These are phyloP conservation scores for Pheucticus melanocephalus DNA, from an alignment of 2,113 vertebrate species.

Conservation along the genomic window DNA sequence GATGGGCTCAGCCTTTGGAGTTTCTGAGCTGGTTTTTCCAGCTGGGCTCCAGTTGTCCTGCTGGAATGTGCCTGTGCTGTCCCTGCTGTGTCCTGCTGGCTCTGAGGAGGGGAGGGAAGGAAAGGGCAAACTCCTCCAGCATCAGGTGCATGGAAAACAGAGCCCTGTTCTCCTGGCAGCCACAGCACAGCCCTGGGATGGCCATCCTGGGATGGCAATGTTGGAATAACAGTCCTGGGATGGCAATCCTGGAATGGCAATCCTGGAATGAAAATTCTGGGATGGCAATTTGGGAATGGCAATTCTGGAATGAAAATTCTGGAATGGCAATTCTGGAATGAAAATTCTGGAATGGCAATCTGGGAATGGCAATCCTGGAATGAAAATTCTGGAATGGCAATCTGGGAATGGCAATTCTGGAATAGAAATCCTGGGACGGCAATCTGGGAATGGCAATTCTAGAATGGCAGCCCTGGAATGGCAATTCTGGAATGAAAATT, in stretches of 20 bases:
- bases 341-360: background rate
- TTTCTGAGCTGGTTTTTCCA: background rate
- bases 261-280: too few species aligned
- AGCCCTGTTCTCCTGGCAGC: background rate
- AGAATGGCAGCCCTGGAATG: background rate
- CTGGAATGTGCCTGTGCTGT: background rate
- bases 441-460: fast-evolving
- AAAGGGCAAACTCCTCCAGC: background rate
- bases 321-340: too few species aligned
- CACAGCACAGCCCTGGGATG: background rate
- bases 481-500: fast-evolving
- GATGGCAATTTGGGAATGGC: fast-evolving
- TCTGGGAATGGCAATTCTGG: background rate
- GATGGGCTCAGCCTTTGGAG: background rate
- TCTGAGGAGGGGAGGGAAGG: background rate
- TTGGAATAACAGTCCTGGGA: too few species aligned
- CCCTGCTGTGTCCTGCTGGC: background rate
- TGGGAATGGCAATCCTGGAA: too few species aligned
- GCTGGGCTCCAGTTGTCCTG: background rate
- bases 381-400: fast-evolving
- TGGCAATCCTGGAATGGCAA: too few species aligned
- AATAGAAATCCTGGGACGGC: too few species aligned
- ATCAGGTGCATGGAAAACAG: background rate
- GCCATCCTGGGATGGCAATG: too few species aligned
- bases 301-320: too few species aligned